phyloP scores from a whole-genome alignment of 2,888 invertebrate genomes.

The Hoplodrina blanda region DNA sequence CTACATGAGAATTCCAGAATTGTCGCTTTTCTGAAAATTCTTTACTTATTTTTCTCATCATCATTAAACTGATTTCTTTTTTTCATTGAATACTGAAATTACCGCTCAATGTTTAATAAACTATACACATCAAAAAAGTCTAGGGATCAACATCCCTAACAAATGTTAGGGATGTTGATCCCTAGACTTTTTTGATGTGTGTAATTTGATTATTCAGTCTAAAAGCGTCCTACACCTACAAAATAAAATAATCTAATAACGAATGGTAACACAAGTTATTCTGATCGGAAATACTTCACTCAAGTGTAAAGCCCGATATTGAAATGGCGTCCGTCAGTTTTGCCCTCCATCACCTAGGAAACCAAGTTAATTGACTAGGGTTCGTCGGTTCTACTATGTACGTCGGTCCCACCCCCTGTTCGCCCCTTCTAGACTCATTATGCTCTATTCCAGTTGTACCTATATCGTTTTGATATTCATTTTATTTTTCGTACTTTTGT shows the following conservation, averaged over 20 bases:
- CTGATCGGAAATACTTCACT: constrained; percentile 5
- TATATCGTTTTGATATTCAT: background rate
- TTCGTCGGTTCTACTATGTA: constrained; percentile 22
- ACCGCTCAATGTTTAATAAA: background rate
- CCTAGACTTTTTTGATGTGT: no score
- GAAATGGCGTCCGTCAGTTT: constrained; percentile 13
- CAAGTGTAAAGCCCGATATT: background rate
- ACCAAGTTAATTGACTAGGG: constrained; percentile 38
- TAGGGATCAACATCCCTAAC: no score
- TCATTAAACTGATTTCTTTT: background rate
- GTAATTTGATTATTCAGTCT: background rate
- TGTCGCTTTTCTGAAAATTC: background rate
- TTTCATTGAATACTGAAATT: constrained; percentile 4
- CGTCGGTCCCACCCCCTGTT: constrained; percentile 9
- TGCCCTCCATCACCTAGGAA: constrained; percentile 48
- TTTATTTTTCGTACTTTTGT: background rate
- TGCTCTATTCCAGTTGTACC: background rate
- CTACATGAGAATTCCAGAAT: constrained; percentile 4
- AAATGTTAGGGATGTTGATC: no score
- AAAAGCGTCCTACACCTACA: background rate
- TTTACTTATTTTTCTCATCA: background rate
- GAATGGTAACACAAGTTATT: background rate
- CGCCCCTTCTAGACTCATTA: constrained; percentile 20
- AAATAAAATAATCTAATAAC: background rate
- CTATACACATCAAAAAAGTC: no score